Evolutionary conservation across 2,888 invertebrate species (phyloP).

Genomic region (Desoria tigrina): DNA sequence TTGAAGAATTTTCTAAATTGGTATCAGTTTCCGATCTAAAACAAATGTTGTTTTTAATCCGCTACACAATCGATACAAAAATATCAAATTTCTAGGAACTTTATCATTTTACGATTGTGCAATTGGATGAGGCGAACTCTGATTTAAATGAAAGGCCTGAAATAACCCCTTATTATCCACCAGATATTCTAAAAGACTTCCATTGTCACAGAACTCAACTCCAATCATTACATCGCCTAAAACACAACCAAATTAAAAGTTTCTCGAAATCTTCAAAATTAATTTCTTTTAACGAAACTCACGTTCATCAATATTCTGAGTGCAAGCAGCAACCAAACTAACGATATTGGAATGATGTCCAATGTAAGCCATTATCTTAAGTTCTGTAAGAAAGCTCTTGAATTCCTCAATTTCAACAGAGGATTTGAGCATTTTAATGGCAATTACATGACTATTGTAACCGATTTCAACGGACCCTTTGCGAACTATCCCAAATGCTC

Average conservation of each 20-base stretch:
- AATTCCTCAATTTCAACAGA: slow-evolving; percentile 42
- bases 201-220: slow-evolving; percentile 45
- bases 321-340: slow-evolving; percentile 40
- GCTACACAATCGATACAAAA: not conserved
- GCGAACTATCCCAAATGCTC: slow-evolving; percentile 40
- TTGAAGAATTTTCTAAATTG: slow-evolving; percentile 19
- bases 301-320: slow-evolving; percentile 38
- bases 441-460: slow-evolving; percentile 25
- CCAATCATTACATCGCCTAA: slow-evolving; percentile 39
- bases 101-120: too few species aligned
- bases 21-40: slow-evolving; percentile 11
- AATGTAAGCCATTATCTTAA: slow-evolving; percentile 43
- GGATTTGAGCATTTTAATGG: slow-evolving; percentile 39
- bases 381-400: slow-evolving; percentile 42
- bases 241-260: not conserved
- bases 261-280: too few species aligned
- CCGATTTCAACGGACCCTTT: slow-evolving; percentile 32
- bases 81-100: too few species aligned
- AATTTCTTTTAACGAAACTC: too few species aligned
- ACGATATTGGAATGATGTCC: slow-evolving; percentile 43
- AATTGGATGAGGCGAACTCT: too few species aligned
- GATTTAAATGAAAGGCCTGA: not conserved
- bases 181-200: slow-evolving; percentile 34
- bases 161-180: not conserved
- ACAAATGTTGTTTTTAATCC: not conserved